Conservation (phyloP, 2,113 vertebrate species). For the Leptodactylus fuscus region DNA sequence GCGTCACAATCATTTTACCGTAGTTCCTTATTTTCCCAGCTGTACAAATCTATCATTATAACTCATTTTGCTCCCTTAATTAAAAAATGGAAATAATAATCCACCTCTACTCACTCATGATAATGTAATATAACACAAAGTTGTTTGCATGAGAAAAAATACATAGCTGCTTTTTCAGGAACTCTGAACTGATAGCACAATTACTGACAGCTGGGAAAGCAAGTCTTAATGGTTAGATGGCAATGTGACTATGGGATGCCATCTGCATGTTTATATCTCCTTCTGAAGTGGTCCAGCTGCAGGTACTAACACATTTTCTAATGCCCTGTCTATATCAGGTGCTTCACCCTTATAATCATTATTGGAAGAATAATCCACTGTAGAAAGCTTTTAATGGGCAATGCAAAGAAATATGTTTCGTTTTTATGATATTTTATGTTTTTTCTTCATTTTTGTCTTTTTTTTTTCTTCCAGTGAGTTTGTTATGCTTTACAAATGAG, state of each 20-base stretch:
- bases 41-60: neutral
- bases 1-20: neutral
- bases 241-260: constrained; percentile 50
- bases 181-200: constrained; percentile 50
- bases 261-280: constrained; percentile 64
- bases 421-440: neutral
- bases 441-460: constrained; percentile 28
- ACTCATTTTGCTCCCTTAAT: constrained; percentile 14
- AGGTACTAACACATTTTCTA: constrained; percentile 50
- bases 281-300: constrained; percentile 56
- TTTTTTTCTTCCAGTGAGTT: neutral
- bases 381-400: neutral
- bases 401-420: neutral
- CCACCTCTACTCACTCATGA: neutral
- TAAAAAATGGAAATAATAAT: neutral
- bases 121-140: neutral
- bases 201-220: constrained; percentile 60
- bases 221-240: constrained; percentile 61
- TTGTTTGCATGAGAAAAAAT: constrained; percentile 32
- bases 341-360: neutral
- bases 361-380: neutral
- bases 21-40: neutral
- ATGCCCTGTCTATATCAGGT: constrained; percentile 55
- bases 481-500: neutral
- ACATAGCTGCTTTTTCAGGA: constrained; percentile 39